phyloP scores from a whole-genome alignment of 1,140 invertebrate species.

The Panulirus ornatus region DNA sequence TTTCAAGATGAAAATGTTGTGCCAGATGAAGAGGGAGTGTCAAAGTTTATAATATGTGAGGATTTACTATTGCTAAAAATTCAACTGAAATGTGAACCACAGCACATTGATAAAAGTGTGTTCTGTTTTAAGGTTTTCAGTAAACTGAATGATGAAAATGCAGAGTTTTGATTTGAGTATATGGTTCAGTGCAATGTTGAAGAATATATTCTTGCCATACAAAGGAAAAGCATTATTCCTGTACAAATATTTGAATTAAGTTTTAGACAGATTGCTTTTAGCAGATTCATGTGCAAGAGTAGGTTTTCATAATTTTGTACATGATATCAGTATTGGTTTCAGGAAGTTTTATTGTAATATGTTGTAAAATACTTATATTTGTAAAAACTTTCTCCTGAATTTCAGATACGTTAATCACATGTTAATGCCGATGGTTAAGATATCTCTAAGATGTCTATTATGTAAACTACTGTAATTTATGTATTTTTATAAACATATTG shows the following conservation, averaged over 20 bases:
- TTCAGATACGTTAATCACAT: background rate
- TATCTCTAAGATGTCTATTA: background rate
- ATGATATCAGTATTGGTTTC: background rate
- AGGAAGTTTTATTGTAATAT: background rate
- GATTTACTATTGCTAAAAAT: background rate
- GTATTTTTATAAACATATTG: slow-evolving; percentile 11
- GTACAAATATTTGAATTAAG: slow-evolving; percentile 11
- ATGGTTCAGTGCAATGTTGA: background rate
- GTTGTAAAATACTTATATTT: background rate
- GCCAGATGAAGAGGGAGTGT: too few species aligned
- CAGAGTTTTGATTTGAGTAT: background rate
- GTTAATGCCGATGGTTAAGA: background rate
- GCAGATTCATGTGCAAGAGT: background rate
- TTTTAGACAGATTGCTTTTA: background rate
- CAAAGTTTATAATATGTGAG: too few species aligned
- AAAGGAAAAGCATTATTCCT: background rate
- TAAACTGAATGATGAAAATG: background rate
- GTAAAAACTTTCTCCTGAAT: background rate
- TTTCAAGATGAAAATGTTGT: too few species aligned
- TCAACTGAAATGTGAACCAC: background rate
- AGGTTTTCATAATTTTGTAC: slow-evolving; percentile 1
- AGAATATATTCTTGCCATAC: background rate
- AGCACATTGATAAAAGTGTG: background rate
- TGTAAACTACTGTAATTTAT: background rate
- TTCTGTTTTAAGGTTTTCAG: background rate